phyloP scores from a whole-genome alignment of 2,113 vertebrate species.

The Empidonax alnorum region DNA sequence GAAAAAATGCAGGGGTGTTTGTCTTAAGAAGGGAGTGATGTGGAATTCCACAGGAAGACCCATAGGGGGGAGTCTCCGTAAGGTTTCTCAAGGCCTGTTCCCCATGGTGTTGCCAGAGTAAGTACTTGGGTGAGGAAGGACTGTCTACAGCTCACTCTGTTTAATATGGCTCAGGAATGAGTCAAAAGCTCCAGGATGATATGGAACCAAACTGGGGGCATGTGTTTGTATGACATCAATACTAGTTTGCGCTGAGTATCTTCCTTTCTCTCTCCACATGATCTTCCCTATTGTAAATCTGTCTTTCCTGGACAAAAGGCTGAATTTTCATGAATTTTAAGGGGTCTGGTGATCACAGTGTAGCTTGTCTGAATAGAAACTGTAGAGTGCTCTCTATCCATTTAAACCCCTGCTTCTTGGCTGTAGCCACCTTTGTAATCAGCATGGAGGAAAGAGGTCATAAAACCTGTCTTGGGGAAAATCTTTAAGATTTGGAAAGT shows the following conservation, averaged over 20 bases:
- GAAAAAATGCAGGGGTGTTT: background rate
- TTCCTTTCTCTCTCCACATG: background rate
- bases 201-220: background rate
- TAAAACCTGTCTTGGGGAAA: background rate
- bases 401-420: background rate
- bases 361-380: background rate
- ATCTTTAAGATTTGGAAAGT: background rate
- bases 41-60: background rate
- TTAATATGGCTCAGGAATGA: background rate
- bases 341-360: background rate
- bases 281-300: background rate
- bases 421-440: background rate
- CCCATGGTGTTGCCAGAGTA: background rate
- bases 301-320: background rate
- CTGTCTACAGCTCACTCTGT: background rate
- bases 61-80: background rate
- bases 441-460: background rate
- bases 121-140: background rate
- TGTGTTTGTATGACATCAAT: rapidly evolving
- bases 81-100: background rate
- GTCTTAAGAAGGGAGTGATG: background rate
- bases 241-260: background rate
- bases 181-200: background rate
- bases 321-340: background rate
- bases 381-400: rapidly evolving